Evolutionary conservation across 1,140 invertebrate genomes (phyloP).

Genomic region (Uloborus diversus): DNA sequence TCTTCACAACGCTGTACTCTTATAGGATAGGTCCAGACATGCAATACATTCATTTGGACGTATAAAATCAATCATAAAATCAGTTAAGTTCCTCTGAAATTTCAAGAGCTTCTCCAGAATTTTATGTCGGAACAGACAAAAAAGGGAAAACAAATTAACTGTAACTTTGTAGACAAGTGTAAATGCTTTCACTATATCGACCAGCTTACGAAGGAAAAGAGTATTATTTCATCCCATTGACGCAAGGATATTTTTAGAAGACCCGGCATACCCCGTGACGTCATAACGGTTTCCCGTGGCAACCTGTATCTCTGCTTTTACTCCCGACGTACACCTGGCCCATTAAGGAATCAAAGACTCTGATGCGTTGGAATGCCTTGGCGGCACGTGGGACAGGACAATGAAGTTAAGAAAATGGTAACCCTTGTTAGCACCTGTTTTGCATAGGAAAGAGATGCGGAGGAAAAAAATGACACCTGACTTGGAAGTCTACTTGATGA

Average conservation of each 20-base stretch:
- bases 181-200: no score
- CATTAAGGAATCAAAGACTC: constrained; percentile 49
- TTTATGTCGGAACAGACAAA: background rate
- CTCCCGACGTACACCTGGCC: background rate
- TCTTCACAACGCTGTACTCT: no score
- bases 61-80: no score
- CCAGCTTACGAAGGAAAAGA: constrained; percentile 18
- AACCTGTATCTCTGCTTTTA: constrained; percentile 38
- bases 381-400: background rate
- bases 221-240: constrained; percentile 48
- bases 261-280: constrained; percentile 32
- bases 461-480: no score
- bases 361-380: constrained; percentile 8
- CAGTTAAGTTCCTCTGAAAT: background rate
- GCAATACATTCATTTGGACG: no score
- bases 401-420: background rate
- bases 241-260: constrained; percentile 47
- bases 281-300: constrained; percentile 47
- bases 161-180: no score
- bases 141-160: no score
- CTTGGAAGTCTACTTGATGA: no score
- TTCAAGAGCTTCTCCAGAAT: background rate
- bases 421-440: constrained; percentile 16
- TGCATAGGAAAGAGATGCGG: background rate
- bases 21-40: no score